phyloP scores from a whole-genome alignment of 2,797 vertebrate species.

The Lacerta bilineata region DNA sequence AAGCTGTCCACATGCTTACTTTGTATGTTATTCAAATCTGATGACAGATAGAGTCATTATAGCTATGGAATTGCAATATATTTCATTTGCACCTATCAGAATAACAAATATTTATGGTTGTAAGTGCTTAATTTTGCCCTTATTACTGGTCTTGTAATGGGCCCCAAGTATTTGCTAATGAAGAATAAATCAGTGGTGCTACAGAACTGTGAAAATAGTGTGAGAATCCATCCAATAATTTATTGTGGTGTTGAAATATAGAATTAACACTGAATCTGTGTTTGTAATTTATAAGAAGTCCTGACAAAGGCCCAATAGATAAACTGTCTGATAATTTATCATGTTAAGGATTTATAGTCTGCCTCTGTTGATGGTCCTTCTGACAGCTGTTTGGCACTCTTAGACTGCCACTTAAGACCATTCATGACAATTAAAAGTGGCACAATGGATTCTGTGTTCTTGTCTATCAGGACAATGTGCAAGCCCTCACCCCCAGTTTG shows the following conservation, averaged over 20 bases:
- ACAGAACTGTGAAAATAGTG: conserved; percentile 25
- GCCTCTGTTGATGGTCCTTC: conserved; percentile 11
- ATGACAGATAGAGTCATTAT: conserved; percentile 17
- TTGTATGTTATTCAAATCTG: conserved; percentile 25
- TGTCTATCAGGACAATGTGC: not conserved
- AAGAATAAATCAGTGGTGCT: conserved; percentile 25
- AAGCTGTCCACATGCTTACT: conserved; percentile 30
- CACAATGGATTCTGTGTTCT: not conserved
- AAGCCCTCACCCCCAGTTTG: not conserved
- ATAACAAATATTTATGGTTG: conserved; percentile 21
- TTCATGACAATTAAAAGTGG: not conserved
- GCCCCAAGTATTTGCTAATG: conserved; percentile 35
- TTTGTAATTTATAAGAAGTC: conserved; percentile 28
- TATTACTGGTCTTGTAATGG: conserved; percentile 21
- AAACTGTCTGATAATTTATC: conserved; percentile 26
- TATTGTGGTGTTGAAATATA: conserved; percentile 27
- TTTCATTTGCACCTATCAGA: conserved; percentile 32
- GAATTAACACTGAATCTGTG: conserved; percentile 21
- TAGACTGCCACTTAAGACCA: not conserved
- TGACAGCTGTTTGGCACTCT: not conserved
- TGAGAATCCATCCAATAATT: conserved; percentile 12
- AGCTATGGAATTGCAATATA: conserved; percentile 29
- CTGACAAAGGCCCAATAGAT: conserved; percentile 23
- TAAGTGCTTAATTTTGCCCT: conserved; percentile 27
- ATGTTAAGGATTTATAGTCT: conserved; percentile 24